Evolutionary conservation across 2,888 invertebrate species (phyloP).

Genomic region (Crematogaster levior): DNA sequence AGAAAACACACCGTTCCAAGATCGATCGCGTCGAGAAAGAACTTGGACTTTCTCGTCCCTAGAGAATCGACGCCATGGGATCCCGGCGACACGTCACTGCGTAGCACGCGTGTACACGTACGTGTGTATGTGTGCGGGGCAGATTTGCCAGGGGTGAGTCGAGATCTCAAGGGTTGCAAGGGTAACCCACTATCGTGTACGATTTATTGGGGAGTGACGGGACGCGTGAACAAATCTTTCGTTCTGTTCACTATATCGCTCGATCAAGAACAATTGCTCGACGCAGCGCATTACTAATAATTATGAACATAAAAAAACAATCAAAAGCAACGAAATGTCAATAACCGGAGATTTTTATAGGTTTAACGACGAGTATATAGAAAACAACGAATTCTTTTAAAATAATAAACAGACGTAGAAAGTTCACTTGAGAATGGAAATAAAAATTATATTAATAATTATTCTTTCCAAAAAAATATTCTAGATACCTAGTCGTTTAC

Average conservation of each 20-base stretch:
- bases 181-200: conserved; percentile 74
- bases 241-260: conserved; percentile 32
- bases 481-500: no score
- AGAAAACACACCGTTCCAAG: conserved; percentile 56
- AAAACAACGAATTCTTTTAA: background rate
- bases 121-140: conserved; percentile 45
- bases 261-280: conserved; percentile 6
- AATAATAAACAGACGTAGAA: background rate
- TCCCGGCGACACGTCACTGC: conserved; percentile 66
- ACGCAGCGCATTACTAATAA: background rate
- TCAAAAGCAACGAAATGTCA: background rate
- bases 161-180: conserved; percentile 74
- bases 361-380: background rate
- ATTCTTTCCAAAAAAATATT: no score
- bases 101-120: background rate
- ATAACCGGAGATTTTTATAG: background rate
- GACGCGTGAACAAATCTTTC: conserved; percentile 66
- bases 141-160: conserved; percentile 68
- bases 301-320: background rate
- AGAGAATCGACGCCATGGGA: conserved; percentile 71
- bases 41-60: conserved; percentile 73
- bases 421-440: background rate
- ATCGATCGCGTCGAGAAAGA: conserved; percentile 71
- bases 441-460: background rate
- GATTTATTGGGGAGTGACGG: conserved; percentile 65